Conservation (phyloP, 2,113 vertebrate species). For the Xiphorhynchus elegans region DNA sequence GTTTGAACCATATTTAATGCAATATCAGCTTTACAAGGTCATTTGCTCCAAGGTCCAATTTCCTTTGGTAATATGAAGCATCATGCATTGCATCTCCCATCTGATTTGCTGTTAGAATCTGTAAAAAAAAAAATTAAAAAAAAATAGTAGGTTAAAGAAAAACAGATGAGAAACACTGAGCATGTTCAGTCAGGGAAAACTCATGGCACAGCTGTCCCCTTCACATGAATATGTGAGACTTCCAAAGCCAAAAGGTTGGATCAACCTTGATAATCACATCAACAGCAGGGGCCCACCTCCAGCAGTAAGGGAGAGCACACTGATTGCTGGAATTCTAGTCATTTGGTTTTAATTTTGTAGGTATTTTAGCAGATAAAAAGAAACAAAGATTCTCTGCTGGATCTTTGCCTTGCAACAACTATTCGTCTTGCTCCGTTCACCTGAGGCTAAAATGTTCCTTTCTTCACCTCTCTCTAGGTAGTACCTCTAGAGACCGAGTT, state of each 20-base stretch:
- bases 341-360: conserved; percentile 60
- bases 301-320: conserved; percentile 16
- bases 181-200: background rate
- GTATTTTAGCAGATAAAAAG: conserved; percentile 52
- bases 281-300: background rate
- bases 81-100: background rate
- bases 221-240: background rate
- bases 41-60: background rate
- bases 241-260: background rate
- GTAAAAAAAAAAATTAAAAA: background rate
- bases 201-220: background rate
- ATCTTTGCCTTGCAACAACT: conserved; percentile 40
- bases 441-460: conserved; percentile 41
- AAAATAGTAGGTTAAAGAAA: background rate
- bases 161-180: background rate
- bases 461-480: conserved; percentile 50
- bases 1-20: background rate
- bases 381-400: conserved; percentile 53
- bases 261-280: background rate
- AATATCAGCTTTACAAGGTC: background rate
- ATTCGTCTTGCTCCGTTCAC: background rate
- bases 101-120: background rate
- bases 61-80: background rate
- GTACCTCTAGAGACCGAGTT: background rate
- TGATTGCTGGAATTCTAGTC: conserved; percentile 40